phyloP scores from a whole-genome alignment of 2,797 vertebrate species.

The Eurystomus glaucurus region DNA sequence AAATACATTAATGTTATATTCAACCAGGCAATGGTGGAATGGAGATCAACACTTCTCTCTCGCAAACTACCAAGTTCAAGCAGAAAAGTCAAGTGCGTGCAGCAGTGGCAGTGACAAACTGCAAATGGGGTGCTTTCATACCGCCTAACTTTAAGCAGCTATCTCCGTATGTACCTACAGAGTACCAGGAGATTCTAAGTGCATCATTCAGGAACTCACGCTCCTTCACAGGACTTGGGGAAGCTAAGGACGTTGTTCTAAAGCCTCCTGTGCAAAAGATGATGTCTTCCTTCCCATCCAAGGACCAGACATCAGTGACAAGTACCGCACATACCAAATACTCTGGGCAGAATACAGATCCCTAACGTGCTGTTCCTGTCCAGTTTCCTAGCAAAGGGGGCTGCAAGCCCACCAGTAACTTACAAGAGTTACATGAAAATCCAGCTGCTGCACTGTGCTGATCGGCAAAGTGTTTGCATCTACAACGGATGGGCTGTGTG shows the following conservation, averaged over 20 bases:
- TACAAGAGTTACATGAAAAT: conserved; percentile 88
- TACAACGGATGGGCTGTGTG: conserved; percentile 86
- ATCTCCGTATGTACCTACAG: background rate
- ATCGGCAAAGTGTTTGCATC: conserved; percentile 90
- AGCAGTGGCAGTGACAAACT: background rate
- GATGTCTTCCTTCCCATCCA: background rate
- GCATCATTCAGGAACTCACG: background rate
- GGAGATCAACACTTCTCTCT: background rate
- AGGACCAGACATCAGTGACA: background rate
- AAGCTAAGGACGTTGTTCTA: background rate
- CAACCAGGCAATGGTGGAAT: background rate
- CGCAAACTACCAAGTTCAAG: background rate
- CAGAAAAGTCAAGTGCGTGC: accelerated
- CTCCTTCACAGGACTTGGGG: background rate
- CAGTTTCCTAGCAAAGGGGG: background rate
- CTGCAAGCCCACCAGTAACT: conserved; percentile 64
- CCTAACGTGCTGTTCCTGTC: accelerated
- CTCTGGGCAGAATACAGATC: background rate
- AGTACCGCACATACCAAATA: accelerated
- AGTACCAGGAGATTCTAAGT: too few relatives aligned
- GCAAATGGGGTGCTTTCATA: background rate
- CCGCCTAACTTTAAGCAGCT: background rate
- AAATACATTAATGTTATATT: background rate
- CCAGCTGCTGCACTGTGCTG: conserved; percentile 86
- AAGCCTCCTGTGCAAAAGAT: background rate